These are phyloP conservation scores for Thecocarcelia acutangulata DNA, from an alignment of 2,888 invertebrate genomes.

Conservation along the genomic window DNA sequence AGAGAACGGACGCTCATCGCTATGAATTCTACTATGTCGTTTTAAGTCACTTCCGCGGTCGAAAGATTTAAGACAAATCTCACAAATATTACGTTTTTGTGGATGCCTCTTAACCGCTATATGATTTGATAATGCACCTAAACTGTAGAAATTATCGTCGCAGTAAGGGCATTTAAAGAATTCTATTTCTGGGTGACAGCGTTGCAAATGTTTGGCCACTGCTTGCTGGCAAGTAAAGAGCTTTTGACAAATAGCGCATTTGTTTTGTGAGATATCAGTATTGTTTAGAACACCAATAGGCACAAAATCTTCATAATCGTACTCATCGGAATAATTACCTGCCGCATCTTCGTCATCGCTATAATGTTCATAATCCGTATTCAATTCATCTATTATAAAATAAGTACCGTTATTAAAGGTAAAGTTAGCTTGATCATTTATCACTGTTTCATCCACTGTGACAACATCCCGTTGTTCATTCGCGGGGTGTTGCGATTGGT, in stretches of 20 bases:
- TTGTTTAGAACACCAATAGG: not conserved
- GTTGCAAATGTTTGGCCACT: constrained; percentile 40
- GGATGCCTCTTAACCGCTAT: constrained; percentile 18
- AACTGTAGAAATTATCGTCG: constrained; percentile 45
- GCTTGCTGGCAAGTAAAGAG: constrained; percentile 28
- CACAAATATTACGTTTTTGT: constrained; percentile 37
- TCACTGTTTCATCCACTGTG: constrained; percentile 9
- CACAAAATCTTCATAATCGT: constrained; percentile 1
- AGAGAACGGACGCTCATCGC: constrained; percentile 59
- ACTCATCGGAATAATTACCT: constrained; percentile 8
- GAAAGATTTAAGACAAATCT: constrained; percentile 49
- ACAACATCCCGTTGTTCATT: constrained; percentile 15
- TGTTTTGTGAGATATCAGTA: constrained; percentile 8
- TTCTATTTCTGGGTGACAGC: constrained; percentile 33
- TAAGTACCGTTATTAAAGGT: constrained; percentile 33
- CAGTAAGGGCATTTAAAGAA: constrained; percentile 54
- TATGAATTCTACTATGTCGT: constrained; percentile 32
- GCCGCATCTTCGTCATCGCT: not conserved
- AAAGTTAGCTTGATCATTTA: not conserved
- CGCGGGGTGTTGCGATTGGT: constrained; percentile 10
- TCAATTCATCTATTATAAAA: constrained; percentile 57
- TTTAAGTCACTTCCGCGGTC: constrained; percentile 36
- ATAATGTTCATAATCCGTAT: constrained; percentile 28
- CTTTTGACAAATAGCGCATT: constrained; percentile 42
- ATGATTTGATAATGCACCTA: constrained; percentile 20